phyloP scores from a whole-genome alignment of 2,113 vertebrate genomes.

The Notothenia coriiceps region DNA sequence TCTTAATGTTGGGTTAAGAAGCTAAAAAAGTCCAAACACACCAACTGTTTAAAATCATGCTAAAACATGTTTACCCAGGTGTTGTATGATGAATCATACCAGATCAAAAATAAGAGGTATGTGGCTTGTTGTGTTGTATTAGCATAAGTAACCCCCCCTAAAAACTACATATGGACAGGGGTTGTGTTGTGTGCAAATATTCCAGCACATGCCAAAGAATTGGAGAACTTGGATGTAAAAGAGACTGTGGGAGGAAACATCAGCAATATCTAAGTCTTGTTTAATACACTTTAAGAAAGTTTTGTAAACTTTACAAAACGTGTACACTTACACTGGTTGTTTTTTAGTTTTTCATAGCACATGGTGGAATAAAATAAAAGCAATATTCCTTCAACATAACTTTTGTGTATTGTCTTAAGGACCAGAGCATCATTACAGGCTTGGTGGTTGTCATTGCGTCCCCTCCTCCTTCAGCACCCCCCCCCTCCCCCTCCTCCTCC shows the following conservation, averaged over 20 bases:
- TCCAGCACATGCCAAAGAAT: not conserved
- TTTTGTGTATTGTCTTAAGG: constrained; percentile 29
- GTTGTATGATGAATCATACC: not conserved
- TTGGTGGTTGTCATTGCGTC: constrained; percentile 40
- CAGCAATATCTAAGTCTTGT: too few relatives aligned
- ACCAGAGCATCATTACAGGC: constrained; percentile 42
- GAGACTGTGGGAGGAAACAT: not conserved
- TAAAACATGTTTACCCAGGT: not conserved
- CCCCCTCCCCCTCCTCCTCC: not conserved
- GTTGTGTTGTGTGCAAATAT: not conserved
- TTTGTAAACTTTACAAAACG: too few relatives aligned
- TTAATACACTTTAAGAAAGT: too few relatives aligned
- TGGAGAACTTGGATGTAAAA: not conserved
- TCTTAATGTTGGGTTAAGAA: too few relatives aligned
- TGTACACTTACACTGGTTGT: too few relatives aligned
- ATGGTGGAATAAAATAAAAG: too few relatives aligned
- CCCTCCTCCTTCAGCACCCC: constrained; percentile 28
- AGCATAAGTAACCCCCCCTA: not conserved
- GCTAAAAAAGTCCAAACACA: too few relatives aligned
- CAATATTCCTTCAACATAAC: not conserved
- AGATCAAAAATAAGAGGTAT: not conserved
- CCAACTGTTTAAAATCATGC: too few relatives aligned
- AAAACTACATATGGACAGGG: not conserved
- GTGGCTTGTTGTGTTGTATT: not conserved
- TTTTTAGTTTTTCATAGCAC: too few relatives aligned